Percentiles rank a stretch among this genome's conserved stretches.
Evolutionary conservation across 2,797 vertebrate species (phyloP).

Genomic region (Helarctos malayanus): DNA sequence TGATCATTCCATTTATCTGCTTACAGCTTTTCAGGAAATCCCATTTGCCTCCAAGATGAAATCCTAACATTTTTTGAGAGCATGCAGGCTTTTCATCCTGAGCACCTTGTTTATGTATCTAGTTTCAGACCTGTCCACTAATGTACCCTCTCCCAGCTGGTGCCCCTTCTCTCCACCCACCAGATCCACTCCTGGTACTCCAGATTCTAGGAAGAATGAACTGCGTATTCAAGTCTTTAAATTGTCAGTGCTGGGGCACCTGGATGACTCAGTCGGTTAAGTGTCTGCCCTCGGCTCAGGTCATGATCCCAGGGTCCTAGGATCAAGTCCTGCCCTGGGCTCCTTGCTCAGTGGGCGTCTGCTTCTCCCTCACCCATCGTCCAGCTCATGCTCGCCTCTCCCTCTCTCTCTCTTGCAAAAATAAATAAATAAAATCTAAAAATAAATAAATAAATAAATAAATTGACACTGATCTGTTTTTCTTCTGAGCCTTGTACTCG

Average conservation of each 20-base stretch:
- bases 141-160: background rate
- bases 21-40: background rate
- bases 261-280: background rate
- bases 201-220: background rate
- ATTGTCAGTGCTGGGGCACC: background rate
- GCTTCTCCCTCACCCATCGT: background rate
- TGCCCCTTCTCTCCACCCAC: slow-evolving; percentile 62
- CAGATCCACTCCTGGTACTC: background rate
- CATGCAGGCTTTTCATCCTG: background rate
- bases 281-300: background rate
- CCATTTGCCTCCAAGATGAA: background rate
- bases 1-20: background rate
- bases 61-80: background rate
- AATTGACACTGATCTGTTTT: background rate
- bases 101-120: background rate
- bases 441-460: background rate
- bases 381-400: background rate
- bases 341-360: background rate
- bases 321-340: background rate
- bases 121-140: background rate
- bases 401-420: background rate
- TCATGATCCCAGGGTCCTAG: background rate
- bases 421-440: background rate
- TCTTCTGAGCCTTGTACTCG: background rate
- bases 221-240: background rate